Conservation (phyloP, 2,113 vertebrate species). For the Halcyon malimbica region DNA sequence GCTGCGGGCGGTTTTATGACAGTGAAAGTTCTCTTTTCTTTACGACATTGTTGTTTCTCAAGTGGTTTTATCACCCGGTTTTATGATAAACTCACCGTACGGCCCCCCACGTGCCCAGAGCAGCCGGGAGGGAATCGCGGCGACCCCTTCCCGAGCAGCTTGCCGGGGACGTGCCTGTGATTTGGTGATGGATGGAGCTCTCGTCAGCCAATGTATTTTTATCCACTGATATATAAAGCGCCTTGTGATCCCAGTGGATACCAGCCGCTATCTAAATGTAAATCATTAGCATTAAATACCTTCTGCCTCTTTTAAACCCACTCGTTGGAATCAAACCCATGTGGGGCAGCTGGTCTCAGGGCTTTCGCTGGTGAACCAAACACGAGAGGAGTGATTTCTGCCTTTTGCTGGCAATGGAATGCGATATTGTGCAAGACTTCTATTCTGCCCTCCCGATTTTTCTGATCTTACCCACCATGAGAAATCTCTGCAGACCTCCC, state of each 20-base stretch:
- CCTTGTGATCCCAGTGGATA: constrained; percentile 39
- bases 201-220: constrained; percentile 28
- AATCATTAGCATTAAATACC: constrained; percentile 67
- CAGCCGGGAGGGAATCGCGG: not conserved
- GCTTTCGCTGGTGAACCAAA: not conserved
- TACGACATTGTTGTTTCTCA: constrained; percentile 55
- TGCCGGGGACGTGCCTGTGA: not conserved
- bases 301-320: constrained; percentile 52
- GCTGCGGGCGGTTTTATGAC: not conserved
- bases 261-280: constrained; percentile 58
- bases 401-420: constrained; percentile 37
- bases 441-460: not conserved
- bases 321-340: not conserved
- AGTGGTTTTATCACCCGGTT: constrained; percentile 67
- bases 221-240: constrained; percentile 32
- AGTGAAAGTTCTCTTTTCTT: constrained; percentile 10
- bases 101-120: constrained; percentile 6
- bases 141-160: not conserved
- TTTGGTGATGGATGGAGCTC: constrained; percentile 21
- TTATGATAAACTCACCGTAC: constrained; percentile 23
- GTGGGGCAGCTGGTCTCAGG: not conserved
- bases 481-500: not conserved
- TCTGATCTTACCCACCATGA: not conserved
- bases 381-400: not conserved
- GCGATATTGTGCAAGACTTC: not conserved